Conservation (phyloP, 2,888 invertebrate genomes). For the Tetragonula carbonaria region DNA sequence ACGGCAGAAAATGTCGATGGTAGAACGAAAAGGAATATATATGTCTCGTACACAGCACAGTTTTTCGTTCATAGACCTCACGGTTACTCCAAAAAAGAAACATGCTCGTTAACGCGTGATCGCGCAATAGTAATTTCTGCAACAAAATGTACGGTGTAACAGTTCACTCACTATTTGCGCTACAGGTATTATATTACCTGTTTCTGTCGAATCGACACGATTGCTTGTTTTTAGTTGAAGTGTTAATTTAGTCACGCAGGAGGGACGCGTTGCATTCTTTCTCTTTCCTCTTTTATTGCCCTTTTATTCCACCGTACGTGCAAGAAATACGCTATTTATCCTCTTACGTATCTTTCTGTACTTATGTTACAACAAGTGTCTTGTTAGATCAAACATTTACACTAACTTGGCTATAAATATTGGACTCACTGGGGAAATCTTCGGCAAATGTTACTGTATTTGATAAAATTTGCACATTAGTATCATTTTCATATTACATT, state of each 20-base stretch:
- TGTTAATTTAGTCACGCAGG: conserved; percentile 43
- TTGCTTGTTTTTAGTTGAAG: conserved; percentile 29
- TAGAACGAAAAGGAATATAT: neutral
- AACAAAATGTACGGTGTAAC: conserved; percentile 16
- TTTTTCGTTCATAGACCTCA: neutral
- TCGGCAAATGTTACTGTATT: neutral
- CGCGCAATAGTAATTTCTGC: conserved; percentile 3
- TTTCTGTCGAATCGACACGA: neutral
- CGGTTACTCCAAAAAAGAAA: neutral
- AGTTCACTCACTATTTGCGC: neutral
- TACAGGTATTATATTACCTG: neutral
- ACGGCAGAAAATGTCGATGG: conserved; percentile 5
- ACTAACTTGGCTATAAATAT: neutral
- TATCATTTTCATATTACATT: neutral
- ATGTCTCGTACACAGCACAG: neutral
- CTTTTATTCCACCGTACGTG: conserved; percentile 12
- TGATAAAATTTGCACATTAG: neutral
- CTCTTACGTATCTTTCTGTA: conserved; percentile 1
- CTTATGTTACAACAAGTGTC: neutral
- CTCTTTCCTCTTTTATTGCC: conserved; percentile 22
- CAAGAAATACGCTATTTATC: conserved; percentile 3
- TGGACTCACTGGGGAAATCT: neutral
- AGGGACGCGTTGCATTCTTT: conserved; percentile 31
- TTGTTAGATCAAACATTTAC: neutral
- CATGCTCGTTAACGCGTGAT: conserved; percentile 3